Percentiles rank a stretch among this genome's conserved stretches.
These are phyloP conservation scores for Cairina moschata DNA, from an alignment of 2,113 vertebrate species.

Conservation along the genomic window DNA sequence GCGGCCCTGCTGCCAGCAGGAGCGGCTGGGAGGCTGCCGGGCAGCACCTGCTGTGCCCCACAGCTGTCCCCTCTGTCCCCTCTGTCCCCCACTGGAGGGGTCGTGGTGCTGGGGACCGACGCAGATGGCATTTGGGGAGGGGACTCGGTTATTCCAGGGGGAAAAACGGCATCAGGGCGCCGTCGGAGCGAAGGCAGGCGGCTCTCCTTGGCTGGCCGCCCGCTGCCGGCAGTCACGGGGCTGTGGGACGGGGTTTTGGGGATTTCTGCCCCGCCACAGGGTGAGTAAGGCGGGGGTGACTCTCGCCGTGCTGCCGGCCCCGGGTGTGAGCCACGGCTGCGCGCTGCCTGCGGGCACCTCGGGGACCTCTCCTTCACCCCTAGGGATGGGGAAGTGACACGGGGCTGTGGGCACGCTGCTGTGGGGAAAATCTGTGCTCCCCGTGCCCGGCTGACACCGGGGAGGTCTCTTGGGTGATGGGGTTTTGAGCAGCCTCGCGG, in stretches of 20 bases:
- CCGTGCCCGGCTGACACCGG: neutral
- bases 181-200: rapidly evolving
- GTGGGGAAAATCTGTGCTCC: neutral
- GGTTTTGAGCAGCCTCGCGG: neutral
- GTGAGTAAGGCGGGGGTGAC: neutral
- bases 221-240: neutral
- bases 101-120: no score
- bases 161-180: no score
- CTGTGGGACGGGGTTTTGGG: neutral
- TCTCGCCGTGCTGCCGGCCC: neutral
- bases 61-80: no score
- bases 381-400: neutral
- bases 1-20: conserved; percentile 22
- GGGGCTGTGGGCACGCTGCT: neutral
- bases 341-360: neutral
- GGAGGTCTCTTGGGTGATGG: neutral
- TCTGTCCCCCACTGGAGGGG: no score
- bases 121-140: no score
- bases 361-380: neutral
- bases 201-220: conserved; percentile 7
- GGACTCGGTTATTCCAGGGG: no score
- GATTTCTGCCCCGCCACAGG: neutral
- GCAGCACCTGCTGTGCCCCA: neutral
- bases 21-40: neutral
- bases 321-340: neutral